Evolutionary conservation across 2,888 invertebrate genomes (phyloP).

Genomic region (Lochmaea crataegi): DNA sequence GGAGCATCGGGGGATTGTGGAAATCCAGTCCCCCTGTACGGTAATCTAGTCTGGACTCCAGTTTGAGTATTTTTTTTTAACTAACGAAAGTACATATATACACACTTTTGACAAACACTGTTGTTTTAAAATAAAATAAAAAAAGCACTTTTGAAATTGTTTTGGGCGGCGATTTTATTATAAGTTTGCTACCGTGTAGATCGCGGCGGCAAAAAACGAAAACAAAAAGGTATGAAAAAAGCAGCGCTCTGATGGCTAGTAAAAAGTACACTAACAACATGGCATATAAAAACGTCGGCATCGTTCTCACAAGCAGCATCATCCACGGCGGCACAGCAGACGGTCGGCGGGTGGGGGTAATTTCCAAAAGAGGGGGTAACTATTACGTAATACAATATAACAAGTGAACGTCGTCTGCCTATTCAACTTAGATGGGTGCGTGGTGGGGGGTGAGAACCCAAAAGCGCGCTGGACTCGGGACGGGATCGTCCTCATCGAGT

Average conservation of each 20-base stretch:
- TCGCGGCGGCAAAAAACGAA: conserved; percentile 48
- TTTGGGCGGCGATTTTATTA: conserved; percentile 32
- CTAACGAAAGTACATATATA: conserved; percentile 26
- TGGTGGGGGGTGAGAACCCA: conserved; percentile 37
- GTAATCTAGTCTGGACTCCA: conserved; percentile 65
- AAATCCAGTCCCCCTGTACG: conserved; percentile 64
- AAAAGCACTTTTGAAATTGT: conserved; percentile 27
- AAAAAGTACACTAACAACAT: conserved; percentile 66
- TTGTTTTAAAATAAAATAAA: conserved; percentile 24
- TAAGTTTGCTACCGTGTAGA: conserved; percentile 43
- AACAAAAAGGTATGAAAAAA: conserved; percentile 56
- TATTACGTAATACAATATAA: conserved; percentile 61
- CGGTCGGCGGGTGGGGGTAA: conserved; percentile 52
- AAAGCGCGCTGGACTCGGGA: conserved; percentile 41
- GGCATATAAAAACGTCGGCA: conserved; percentile 62
- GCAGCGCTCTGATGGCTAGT: conserved; percentile 60
- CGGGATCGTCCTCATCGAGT: conserved; percentile 31
- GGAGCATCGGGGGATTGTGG: conserved; percentile 60
- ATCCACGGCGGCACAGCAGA: conserved; percentile 50
- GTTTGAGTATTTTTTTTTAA: conserved; percentile 44
- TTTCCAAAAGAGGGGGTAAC: conserved; percentile 53
- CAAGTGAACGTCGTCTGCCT: conserved; percentile 55
- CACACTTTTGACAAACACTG: conserved; percentile 22
- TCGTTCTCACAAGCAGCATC: conserved; percentile 60
- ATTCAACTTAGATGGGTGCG: conserved; percentile 47